Evolutionary conservation across 2,113 vertebrate genomes (phyloP), one percentile per base, ranked within the genome.

Genomic region (Megaceryle maxima): DNA sequence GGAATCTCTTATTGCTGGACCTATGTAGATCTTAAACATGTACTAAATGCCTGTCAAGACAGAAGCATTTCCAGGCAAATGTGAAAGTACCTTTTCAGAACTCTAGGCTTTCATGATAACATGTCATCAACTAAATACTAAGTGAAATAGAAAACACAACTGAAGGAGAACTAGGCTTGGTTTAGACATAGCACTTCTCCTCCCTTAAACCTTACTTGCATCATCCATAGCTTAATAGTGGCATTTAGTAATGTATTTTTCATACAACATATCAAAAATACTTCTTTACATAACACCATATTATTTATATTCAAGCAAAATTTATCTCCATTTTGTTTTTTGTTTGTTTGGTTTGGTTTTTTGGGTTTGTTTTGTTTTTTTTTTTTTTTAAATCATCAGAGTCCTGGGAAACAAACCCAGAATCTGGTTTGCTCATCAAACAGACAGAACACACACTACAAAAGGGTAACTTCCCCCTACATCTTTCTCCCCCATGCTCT

Each of bases 21-120:
- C 84, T 37, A 25, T 0, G 0, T 2, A 74, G 68, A 41, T 37
- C 21, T n/a, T 28, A 44, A 64, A 37, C 24, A 62, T 0, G 0
- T 7, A n/a, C 16, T 55, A 39, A 74, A 41, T 10, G 8, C 6
- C 16, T n/a, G 28, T 43, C 60, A 67, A 72, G 63, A 81, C 11
- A 76, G 46, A 1, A 90, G 26, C 7, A 12, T 28, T 33, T 73
- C 57, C 63, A 90, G 44, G 24, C 7, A 72, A 29, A 84, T 13
- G 16, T 21, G 33, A 59, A 83, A 67, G 26, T 1, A 3, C 35
- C 64, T 75, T 50, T 88, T 24, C 68, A 93, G 55, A 88, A 50
- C 31, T 67, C 37, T 10, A 80, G 24, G 14, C 21, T 75, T 87
- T 46, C 13, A 84, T 39, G 17, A 87, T 80, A 86, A 56, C 64